A percentile compares a stretch with the other conserved stretches of the same genome.
Conservation (phyloP, 2,888 invertebrate species). For the Andrena bicolor region DNA sequence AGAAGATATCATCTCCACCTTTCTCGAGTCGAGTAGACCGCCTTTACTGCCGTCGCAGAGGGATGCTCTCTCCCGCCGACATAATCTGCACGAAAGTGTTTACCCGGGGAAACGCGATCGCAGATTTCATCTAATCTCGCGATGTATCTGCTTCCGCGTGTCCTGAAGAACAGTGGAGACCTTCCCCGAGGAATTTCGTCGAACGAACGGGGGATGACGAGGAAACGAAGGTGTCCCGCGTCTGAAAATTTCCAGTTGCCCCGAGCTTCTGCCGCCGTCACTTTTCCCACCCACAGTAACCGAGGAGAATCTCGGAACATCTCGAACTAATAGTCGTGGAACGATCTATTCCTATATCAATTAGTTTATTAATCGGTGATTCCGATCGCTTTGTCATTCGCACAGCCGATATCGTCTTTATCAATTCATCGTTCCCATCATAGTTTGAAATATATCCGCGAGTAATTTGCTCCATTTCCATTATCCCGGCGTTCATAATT, state of each 20-base stretch:
- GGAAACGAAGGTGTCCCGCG: neutral
- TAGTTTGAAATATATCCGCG: neutral
- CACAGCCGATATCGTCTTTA: neutral
- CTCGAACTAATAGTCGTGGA: neutral
- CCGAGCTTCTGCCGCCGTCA: neutral
- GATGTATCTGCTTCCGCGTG: conserved; percentile 44
- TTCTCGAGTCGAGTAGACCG: conserved; percentile 61
- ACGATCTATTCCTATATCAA: neutral
- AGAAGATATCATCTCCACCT: conserved; percentile 79
- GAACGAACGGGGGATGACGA: neutral
- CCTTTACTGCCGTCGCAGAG: conserved; percentile 34
- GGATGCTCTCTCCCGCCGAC: conserved; percentile 60
- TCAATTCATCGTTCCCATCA: neutral
- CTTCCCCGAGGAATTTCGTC: conserved; percentile 1
- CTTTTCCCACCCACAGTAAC: neutral
- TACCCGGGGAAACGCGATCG: conserved; percentile 76
- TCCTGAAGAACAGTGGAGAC: conserved; percentile 20
- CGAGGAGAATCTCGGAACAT: neutral
- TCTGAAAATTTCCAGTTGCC: neutral
- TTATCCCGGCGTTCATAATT: neutral
- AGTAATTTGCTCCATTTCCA: neutral
- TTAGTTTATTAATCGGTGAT: neutral
- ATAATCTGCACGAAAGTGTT: conserved; percentile 78
- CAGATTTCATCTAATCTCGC: conserved; percentile 77
- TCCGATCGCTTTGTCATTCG: neutral